Evolutionary conservation across 2,797 vertebrate species (phyloP).

Genomic region (Molossus alvarezi): DNA sequence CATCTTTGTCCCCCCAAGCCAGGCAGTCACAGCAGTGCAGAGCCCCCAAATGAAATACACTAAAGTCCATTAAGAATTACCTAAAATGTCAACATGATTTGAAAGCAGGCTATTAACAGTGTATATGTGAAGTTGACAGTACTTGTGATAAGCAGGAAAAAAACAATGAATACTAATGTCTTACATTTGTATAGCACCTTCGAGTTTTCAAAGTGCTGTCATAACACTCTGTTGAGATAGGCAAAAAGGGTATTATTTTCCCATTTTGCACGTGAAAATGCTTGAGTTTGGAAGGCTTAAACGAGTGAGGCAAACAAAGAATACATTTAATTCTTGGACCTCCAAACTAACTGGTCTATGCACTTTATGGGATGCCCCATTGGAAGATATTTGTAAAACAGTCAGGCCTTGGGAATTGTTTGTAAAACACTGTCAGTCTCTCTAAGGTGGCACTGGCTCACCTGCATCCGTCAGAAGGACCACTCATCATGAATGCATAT

Average conservation of each 20-base stretch:
- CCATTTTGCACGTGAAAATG: constrained; percentile 65
- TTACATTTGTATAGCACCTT: constrained; percentile 74
- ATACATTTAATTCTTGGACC: not conserved
- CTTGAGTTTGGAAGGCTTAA: constrained; percentile 56
- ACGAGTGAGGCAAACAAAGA: constrained; percentile 21
- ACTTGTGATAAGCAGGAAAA: constrained; percentile 74
- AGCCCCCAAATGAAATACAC: constrained; percentile 58
- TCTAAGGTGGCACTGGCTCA: not conserved
- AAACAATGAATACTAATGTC: constrained; percentile 78
- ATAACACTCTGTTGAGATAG: constrained; percentile 62
- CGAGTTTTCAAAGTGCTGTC: constrained; percentile 65
- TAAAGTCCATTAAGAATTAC: constrained; percentile 76
- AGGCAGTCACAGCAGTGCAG: not conserved
- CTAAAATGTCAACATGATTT: constrained; percentile 76
- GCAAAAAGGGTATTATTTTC: constrained; percentile 31
- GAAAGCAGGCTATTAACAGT: constrained; percentile 72
- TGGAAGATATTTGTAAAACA: not conserved
- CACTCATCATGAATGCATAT: not conserved
- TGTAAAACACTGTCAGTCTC: not conserved
- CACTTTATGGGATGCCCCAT: not conserved
- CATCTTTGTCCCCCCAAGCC: not conserved
- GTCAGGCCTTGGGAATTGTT: not conserved
- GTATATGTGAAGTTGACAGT: constrained; percentile 72
- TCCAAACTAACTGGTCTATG: not conserved
- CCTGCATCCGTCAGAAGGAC: not conserved